Evolutionary conservation across 2,113 vertebrate genomes (phyloP).

Genomic region (Chamaetylas fuelleborni): DNA sequence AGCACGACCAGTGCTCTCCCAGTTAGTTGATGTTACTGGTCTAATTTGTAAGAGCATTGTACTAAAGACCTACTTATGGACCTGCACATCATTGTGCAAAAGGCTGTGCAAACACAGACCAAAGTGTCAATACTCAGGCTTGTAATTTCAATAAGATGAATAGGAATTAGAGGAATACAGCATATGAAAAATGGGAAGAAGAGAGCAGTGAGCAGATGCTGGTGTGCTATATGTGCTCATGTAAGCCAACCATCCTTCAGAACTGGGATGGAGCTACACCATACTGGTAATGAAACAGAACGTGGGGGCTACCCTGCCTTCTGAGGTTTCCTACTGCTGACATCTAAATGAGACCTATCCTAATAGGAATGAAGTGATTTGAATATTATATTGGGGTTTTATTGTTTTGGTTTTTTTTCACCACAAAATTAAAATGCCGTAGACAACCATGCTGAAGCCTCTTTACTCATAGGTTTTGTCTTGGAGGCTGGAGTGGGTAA

Average conservation of each 20-base stretch:
- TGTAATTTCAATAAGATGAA: neutral
- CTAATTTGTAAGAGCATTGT: neutral
- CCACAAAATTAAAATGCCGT: neutral
- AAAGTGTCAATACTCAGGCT: neutral
- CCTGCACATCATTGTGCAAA: neutral
- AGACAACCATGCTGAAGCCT: neutral
- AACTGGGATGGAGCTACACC: neutral
- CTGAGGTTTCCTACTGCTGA: neutral
- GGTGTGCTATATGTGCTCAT: neutral
- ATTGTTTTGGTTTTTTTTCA: neutral
- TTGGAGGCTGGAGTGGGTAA: neutral
- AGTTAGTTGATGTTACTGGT: neutral
- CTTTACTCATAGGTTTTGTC: neutral
- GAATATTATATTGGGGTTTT: neutral
- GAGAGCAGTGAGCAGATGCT: neutral
- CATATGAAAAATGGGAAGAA: neutral
- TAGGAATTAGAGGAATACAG: neutral
- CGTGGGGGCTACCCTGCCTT: rapidly evolving
- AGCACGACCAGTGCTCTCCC: neutral
- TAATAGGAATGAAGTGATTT: neutral
- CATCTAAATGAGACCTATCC: neutral
- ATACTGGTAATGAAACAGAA: neutral
- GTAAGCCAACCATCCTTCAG: neutral
- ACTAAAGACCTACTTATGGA: neutral
- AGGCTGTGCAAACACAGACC: neutral